phyloP scores from a whole-genome alignment of 2,797 vertebrate species.

The Cryptoblepharus egeriae region DNA sequence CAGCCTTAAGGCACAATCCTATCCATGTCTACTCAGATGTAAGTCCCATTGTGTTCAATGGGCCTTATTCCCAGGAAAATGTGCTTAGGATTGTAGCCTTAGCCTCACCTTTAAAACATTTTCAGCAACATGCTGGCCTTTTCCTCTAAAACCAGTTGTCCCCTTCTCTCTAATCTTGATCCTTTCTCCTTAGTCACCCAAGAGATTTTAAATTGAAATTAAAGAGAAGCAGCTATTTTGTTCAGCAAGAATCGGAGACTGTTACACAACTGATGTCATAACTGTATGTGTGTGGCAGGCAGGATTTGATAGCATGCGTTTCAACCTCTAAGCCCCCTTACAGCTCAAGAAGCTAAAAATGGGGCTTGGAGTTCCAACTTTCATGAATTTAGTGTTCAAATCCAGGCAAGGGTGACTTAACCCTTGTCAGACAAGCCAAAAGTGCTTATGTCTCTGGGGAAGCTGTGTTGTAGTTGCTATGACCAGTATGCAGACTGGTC shows the following conservation, averaged over 20 bases:
- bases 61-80: too few relatives aligned
- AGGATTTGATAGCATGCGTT: neutral
- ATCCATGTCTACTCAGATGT: too few relatives aligned
- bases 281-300: neutral
- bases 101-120: neutral
- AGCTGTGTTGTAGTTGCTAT: neutral
- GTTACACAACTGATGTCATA: neutral
- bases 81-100: too few relatives aligned
- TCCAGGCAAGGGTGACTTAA: neutral
- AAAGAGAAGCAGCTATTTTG: neutral
- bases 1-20: too few relatives aligned
- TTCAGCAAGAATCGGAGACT: neutral
- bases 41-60: too few relatives aligned
- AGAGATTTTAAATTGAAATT: neutral
- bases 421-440: neutral
- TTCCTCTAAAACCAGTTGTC: neutral
- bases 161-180: neutral
- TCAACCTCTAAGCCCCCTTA: conserved; percentile 5
- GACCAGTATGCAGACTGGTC: neutral
- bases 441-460: neutral
- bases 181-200: neutral
- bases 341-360: neutral
- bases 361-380: neutral
- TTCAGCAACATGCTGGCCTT: neutral
- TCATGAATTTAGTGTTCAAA: neutral